Evolutionary conservation across 2,888 invertebrate genomes (phyloP).

Genomic region (Danaus chrysippus): DNA sequence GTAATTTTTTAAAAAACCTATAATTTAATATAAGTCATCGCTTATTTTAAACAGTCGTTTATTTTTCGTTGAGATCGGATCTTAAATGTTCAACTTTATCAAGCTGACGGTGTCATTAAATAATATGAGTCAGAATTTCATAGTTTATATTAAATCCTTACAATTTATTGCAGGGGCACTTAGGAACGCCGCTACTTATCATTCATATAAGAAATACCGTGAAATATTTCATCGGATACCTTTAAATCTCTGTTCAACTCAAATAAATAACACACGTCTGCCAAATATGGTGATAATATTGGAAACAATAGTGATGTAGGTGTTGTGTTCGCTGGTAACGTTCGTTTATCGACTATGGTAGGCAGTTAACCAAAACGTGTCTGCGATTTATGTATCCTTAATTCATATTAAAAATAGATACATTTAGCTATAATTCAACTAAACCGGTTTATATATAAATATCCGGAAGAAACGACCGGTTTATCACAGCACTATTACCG

Average conservation of each 20-base stretch:
- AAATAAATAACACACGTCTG: slow-evolving; percentile 61
- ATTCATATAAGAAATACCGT: slow-evolving; percentile 36
- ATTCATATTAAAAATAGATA: slow-evolving; percentile 2
- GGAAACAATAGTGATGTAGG: slow-evolving; percentile 49
- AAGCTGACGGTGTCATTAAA: background rate
- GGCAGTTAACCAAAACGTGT: slow-evolving; percentile 14
- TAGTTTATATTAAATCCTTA: slow-evolving; percentile 28
- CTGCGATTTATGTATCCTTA: slow-evolving; percentile 3
- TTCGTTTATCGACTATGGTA: slow-evolving; percentile 26
- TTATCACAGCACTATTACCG: slow-evolving; percentile 13
- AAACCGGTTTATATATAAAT: slow-evolving; percentile 12
- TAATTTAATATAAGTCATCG: no score
- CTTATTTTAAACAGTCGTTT: no score
- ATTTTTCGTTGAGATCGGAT: background rate
- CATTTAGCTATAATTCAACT: slow-evolving; percentile 7
- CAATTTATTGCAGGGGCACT: slow-evolving; percentile 47
- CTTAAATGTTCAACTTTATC: slow-evolving; percentile 6
- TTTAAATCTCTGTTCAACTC: slow-evolving; percentile 59
- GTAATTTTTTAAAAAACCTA: no score
- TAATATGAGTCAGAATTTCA: background rate
- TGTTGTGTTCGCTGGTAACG: slow-evolving; percentile 47
- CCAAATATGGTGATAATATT: slow-evolving; percentile 69
- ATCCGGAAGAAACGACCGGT: slow-evolving; percentile 1
- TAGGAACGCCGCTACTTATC: slow-evolving; percentile 45
- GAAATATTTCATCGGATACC: slow-evolving; percentile 42